Conservation (phyloP, 2,797 vertebrate species). For the Gymnoscopelus braueri region DNA sequence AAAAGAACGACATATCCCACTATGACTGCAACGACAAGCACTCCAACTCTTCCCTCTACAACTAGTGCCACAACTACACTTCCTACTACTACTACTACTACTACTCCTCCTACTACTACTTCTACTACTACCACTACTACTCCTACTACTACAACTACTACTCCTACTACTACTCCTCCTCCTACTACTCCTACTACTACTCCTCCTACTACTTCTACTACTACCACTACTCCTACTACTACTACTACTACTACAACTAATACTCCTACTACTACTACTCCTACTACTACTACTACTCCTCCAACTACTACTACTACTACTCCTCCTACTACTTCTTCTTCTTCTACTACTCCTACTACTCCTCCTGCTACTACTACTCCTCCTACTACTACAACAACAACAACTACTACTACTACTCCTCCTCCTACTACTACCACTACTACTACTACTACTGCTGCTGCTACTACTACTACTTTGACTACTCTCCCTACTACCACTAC, state of each 20-base stretch:
- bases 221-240: not conserved
- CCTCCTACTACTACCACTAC: slow-evolving; percentile 6
- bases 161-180: slow-evolving; percentile 1
- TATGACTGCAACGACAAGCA: not conserved
- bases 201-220: slow-evolving; percentile 8
- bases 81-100: slow-evolving; percentile 5
- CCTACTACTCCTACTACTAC: slow-evolving; percentile 22
- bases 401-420: not conserved
- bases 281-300: not conserved
- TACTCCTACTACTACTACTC: slow-evolving; percentile 7
- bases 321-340: slow-evolving; percentile 4
- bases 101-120: slow-evolving; percentile 7
- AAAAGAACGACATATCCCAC: slow-evolving; percentile 2
- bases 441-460: slow-evolving; percentile 19
- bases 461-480: slow-evolving; percentile 43
- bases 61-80: slow-evolving; percentile 4
- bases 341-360: slow-evolving; percentile 20
- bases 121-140: not conserved
- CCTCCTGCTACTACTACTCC: slow-evolving; percentile 2
- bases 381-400: slow-evolving; percentile 9
- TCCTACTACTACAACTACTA: not conserved
- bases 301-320: not conserved
- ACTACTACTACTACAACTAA: slow-evolving; percentile 12
- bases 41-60: slow-evolving; percentile 7
- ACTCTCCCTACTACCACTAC: slow-evolving; percentile 17